Percentiles rank a stretch among this genome's conserved stretches.
phyloP scores from a whole-genome alignment of 2,113 vertebrate genomes.

The Heterotis niloticus region DNA sequence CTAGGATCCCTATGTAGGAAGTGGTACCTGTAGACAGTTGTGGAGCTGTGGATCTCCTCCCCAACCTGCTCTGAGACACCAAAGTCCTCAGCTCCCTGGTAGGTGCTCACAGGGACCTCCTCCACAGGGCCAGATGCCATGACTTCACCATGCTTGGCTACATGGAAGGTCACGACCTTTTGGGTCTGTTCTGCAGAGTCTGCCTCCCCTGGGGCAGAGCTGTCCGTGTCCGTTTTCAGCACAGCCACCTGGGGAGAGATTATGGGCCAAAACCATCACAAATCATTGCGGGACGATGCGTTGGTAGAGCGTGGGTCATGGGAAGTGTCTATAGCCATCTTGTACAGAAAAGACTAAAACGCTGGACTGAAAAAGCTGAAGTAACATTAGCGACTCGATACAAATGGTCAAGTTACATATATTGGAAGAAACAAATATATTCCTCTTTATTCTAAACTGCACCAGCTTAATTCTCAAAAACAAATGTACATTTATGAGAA shows the following conservation, averaged over 20 bases:
- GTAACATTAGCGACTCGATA: no score
- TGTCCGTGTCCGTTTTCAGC: slow-evolving; percentile 62
- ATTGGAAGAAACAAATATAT: no score
- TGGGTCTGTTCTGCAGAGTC: slow-evolving; percentile 50
- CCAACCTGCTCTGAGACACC: slow-evolving; percentile 72
- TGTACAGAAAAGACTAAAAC: no score
- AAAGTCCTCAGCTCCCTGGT: slow-evolving; percentile 67
- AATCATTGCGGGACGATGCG: neutral
- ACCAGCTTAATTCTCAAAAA: no score
- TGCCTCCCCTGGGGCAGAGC: slow-evolving; percentile 41
- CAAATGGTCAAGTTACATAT: no score
- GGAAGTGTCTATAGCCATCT: no score
- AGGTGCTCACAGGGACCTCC: slow-evolving; percentile 69
- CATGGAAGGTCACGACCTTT: slow-evolving; percentile 81
- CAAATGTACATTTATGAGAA: no score
- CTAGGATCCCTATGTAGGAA: neutral
- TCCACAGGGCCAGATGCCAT: slow-evolving; percentile 56
- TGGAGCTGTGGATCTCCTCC: slow-evolving; percentile 70
- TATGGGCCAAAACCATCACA: no score
- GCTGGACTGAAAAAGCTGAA: no score
- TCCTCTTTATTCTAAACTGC: no score
- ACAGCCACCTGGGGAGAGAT: slow-evolving; percentile 70
- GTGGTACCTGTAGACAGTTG: slow-evolving; percentile 71
- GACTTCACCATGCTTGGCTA: slow-evolving; percentile 70
- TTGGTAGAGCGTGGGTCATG: neutral